phyloP scores from a whole-genome alignment of 1,140 invertebrate species.

The Brachionus angularis region DNA sequence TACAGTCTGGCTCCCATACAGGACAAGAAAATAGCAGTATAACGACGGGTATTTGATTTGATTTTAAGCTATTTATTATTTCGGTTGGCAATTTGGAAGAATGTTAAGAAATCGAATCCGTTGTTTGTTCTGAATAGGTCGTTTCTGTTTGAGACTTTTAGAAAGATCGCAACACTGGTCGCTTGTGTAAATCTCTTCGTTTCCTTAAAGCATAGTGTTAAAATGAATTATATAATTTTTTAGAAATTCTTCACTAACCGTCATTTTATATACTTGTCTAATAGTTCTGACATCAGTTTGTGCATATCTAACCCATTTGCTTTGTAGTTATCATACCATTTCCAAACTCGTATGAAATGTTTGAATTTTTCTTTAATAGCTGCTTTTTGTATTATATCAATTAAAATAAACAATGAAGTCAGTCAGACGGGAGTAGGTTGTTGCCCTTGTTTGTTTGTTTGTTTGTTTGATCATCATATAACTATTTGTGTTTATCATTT shows the following conservation, averaged over 20 bases:
- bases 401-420: conserved; percentile 70
- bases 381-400: conserved; percentile 67
- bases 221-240: conserved; percentile 75
- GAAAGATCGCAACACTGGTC: conserved; percentile 73
- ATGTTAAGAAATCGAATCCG: neutral
- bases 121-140: neutral
- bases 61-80: conserved; percentile 47
- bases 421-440: conserved; percentile 70
- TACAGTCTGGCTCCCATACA: conserved; percentile 67
- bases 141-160: neutral
- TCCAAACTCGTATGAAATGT: conserved; percentile 66
- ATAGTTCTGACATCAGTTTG: conserved; percentile 72
- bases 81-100: neutral
- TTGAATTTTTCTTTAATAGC: conserved; percentile 62
- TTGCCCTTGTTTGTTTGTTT: too few relatives aligned
- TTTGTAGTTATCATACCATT: conserved; percentile 80
- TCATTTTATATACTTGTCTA: conserved; percentile 70
- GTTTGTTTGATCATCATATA: conserved; percentile 47
- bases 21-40: conserved; percentile 67
- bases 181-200: conserved; percentile 74
- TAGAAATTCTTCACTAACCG: conserved; percentile 49
- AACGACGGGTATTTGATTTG: conserved; percentile 51
- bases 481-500: conserved; percentile 50
- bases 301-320: conserved; percentile 75
- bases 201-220: conserved; percentile 68